Evolutionary conservation across 2,113 vertebrate species (phyloP).

Genomic region (Cynoglossus semilaevis): DNA sequence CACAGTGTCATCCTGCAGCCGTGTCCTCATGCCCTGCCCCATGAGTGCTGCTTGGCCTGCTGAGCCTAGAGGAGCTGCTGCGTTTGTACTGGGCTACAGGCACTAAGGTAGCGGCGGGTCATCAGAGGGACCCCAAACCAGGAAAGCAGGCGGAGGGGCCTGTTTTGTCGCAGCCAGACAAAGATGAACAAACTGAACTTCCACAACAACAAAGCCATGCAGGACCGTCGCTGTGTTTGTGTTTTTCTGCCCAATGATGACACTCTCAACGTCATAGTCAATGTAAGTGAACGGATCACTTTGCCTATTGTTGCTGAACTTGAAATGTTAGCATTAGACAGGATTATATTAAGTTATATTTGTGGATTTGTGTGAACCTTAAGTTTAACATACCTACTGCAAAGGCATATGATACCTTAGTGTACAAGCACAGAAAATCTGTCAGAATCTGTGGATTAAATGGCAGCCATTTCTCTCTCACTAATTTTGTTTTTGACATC

Average conservation of each 20-base stretch:
- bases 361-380: no score
- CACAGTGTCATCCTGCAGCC: constrained; percentile 45
- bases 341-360: no score
- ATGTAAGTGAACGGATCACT: constrained; percentile 76
- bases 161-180: constrained; percentile 65
- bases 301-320: no score
- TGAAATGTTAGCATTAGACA: no score
- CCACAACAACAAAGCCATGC: constrained; percentile 98
- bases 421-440: no score
- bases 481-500: no score
- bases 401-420: no score
- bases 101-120: constrained; percentile 55
- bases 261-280: constrained; percentile 95
- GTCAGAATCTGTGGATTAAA: no score
- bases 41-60: constrained; percentile 34
- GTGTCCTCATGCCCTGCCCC: constrained; percentile 51
- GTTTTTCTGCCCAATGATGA: constrained; percentile 97
- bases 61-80: constrained; percentile 41
- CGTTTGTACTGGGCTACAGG: constrained; percentile 37
- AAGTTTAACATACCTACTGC: no score
- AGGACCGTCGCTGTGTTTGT: constrained; percentile 97
- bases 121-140: constrained; percentile 63
- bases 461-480: no score
- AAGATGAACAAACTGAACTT: constrained; percentile 97
- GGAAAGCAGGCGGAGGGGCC: constrained; percentile 62